phyloP scores from a whole-genome alignment of 2,797 vertebrate species.

The Passerculus sandwichensis region DNA sequence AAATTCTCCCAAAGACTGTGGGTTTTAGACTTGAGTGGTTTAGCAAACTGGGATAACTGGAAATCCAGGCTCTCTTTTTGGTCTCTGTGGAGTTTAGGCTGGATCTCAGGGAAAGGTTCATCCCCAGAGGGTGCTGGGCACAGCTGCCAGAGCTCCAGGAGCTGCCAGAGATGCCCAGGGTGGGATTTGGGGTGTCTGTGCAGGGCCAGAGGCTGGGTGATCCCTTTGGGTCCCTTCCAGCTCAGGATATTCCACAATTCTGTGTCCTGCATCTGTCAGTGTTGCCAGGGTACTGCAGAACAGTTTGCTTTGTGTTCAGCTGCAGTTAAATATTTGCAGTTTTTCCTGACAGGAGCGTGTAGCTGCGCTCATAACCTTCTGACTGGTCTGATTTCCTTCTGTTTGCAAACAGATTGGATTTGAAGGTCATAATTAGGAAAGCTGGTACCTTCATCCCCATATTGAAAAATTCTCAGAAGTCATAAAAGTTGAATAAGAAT shows the following conservation, averaged over 20 bases:
- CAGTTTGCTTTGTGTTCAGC: not conserved
- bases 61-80: not conserved
- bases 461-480: not conserved
- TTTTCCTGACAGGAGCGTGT: not conserved
- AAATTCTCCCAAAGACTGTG: not conserved
- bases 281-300: not conserved
- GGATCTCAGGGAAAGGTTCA: fast-evolving
- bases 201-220: fast-evolving
- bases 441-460: not conserved
- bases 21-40: not conserved
- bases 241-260: not conserved
- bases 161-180: not conserved
- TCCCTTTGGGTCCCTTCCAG: not conserved
- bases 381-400: not conserved
- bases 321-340: not conserved
- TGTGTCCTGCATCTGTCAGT: not conserved
- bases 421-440: not conserved
- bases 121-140: not conserved
- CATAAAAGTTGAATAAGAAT: not conserved
- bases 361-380: fast-evolving
- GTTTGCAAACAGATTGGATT: not conserved
- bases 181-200: not conserved
- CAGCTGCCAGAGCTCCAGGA: not conserved
- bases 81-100: not conserved
- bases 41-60: not conserved